Conservation (phyloP, 2,888 invertebrate genomes). For the Nephrotoma flavescens region DNA sequence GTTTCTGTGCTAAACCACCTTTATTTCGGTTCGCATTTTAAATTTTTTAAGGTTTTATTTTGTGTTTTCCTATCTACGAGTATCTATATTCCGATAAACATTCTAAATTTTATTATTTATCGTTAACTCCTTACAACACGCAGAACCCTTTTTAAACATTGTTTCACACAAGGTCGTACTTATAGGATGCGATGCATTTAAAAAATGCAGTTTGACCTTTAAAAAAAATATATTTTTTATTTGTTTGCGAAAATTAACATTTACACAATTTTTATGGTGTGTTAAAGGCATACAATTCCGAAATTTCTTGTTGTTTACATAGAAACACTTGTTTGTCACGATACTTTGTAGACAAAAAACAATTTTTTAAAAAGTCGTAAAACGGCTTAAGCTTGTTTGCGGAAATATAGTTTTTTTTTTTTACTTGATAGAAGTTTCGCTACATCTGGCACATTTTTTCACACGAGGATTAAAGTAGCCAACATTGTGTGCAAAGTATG, state of each 20-base stretch:
- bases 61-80: background rate
- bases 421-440: background rate
- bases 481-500: background rate
- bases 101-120: background rate
- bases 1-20: background rate
- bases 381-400: background rate
- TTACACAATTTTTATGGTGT: background rate
- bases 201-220: background rate
- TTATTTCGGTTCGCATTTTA: background rate
- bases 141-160: background rate
- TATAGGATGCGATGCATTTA: background rate
- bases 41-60: background rate
- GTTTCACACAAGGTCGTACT: background rate
- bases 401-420: background rate
- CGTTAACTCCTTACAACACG: background rate
- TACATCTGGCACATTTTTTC: background rate
- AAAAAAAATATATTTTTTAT: background rate
- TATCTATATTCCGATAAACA: background rate
- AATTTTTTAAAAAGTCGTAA: background rate
- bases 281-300: background rate
- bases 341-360: background rate
- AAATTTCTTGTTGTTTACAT: background rate
- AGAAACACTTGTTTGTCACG: background rate
- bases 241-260: background rate
- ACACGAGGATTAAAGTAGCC: background rate